Evolutionary conservation across 1,140 invertebrate species (phyloP).

Genomic region (Drosophila malerkotliana): DNA sequence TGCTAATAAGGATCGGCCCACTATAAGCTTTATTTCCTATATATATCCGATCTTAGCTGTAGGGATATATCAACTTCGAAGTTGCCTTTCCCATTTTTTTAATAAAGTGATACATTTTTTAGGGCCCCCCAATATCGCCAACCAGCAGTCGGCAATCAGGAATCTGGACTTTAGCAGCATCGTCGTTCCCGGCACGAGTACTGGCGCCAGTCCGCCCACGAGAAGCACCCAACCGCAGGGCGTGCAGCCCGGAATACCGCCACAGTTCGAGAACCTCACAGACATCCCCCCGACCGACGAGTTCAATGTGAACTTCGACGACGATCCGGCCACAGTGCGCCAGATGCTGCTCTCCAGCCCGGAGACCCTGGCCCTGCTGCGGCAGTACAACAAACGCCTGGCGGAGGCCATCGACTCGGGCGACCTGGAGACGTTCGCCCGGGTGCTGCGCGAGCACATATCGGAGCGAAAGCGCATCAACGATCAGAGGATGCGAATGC

Average conservation of each 20-base stretch:
- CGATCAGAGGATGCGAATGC: constrained; percentile 92
- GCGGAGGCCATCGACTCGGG: constrained; percentile 95
- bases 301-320: constrained; percentile 85
- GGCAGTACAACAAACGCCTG: constrained; percentile 96
- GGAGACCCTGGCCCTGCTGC: constrained; percentile 94
- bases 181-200: constrained; percentile 88
- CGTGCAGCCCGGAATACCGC: background rate
- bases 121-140: too few relatives aligned
- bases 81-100: too few relatives aligned
- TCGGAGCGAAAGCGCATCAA: constrained; percentile 91
- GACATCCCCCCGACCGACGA: constrained; percentile 77
- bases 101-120: too few relatives aligned
- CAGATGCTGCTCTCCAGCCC: constrained; percentile 97
- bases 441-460: constrained; percentile 92
- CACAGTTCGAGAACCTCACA: constrained; percentile 31
- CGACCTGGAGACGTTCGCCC: constrained; percentile 92
- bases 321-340: constrained; percentile 94
- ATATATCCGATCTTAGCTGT: too few relatives aligned
- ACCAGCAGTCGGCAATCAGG: constrained; percentile 47
- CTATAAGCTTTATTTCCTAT: too few relatives aligned
- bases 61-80: too few relatives aligned
- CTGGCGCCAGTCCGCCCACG: constrained; percentile 53
- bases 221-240: constrained; percentile 18
- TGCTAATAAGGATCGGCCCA: too few relatives aligned
- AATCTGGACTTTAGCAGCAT: constrained; percentile 93